Evolutionary conservation across 2,888 invertebrate genomes (phyloP).

Genomic region (Zeuzera pyrina): DNA sequence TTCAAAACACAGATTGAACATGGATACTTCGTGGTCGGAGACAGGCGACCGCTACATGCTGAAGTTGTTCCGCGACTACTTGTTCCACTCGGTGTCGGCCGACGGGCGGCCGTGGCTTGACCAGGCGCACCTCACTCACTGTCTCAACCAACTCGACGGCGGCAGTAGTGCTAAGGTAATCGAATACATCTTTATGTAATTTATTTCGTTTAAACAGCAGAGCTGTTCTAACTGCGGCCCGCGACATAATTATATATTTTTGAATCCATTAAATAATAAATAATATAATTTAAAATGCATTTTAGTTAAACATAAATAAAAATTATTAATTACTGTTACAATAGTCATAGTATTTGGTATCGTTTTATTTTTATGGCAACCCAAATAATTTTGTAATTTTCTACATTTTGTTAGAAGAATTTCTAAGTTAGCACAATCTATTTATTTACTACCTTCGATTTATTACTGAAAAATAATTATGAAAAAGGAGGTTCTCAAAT

Average conservation of each 20-base stretch:
- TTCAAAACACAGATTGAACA: constrained; percentile 86
- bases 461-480: no score
- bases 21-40: constrained; percentile 97
- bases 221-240: not conserved
- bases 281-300: no score
- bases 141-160: constrained; percentile 93
- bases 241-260: not conserved
- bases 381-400: no score
- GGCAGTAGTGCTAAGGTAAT: constrained; percentile 84
- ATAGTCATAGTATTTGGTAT: no score
- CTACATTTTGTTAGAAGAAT: no score
- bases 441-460: no score
- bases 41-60: constrained; percentile 98
- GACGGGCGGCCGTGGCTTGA: constrained; percentile 97
- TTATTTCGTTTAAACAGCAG: not conserved
- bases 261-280: no score
- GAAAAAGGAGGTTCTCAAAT: no score
- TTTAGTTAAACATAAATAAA: no score
- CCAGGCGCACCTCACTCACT: constrained; percentile 94
- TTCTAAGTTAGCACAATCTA: no score
- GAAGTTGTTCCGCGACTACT: constrained; percentile 96
- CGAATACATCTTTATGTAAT: not conserved
- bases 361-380: no score
- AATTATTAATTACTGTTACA: no score
- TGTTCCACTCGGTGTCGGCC: constrained; percentile 95